Percentiles rank a stretch among this genome's conserved stretches.
phyloP scores from a whole-genome alignment of 2,888 invertebrate genomes.

The Chironomus riparius region DNA sequence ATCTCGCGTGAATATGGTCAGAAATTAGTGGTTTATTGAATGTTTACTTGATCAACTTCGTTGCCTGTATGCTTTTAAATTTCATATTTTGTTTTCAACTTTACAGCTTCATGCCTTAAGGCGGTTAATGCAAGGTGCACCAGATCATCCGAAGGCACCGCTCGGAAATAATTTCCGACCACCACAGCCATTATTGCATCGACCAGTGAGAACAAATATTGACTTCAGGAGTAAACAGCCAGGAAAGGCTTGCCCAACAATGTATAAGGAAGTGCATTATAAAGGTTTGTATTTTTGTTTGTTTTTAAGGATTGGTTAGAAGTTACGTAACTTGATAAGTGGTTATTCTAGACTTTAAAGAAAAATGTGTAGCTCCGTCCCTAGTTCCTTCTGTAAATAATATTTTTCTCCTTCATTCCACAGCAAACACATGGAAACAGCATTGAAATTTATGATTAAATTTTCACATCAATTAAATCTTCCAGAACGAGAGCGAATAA shows the following conservation, averaged over 20 bases:
- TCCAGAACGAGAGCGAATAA: not conserved
- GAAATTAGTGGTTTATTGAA: too few species aligned
- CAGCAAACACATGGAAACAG: slow-evolving; percentile 84
- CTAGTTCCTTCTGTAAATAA: too few species aligned
- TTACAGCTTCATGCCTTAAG: slow-evolving; percentile 69
- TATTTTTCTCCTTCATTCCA: slow-evolving; percentile 31
- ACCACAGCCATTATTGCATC: slow-evolving; percentile 84
- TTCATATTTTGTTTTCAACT: too few species aligned
- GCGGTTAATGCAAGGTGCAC: slow-evolving; percentile 81
- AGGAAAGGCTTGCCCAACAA: slow-evolving; percentile 79
- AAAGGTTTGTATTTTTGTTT: slow-evolving; percentile 52
- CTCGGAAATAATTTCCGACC: slow-evolving; percentile 94
- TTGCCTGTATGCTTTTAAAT: too few species aligned
- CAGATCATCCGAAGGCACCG: slow-evolving; percentile 76
- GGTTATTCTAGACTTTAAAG: too few species aligned
- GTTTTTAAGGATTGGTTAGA: not conserved
- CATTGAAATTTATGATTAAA: slow-evolving; percentile 45
- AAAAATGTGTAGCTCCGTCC: too few species aligned
- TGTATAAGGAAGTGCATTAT: slow-evolving; percentile 88
- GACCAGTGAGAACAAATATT: slow-evolving; percentile 92
- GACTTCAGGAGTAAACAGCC: slow-evolving; percentile 77
- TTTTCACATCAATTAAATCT: slow-evolving; percentile 16
- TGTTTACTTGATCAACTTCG: too few species aligned
- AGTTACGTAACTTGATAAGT: too few species aligned
- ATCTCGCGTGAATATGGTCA: too few species aligned